Percentiles rank a stretch among this genome's conserved stretches.
phyloP scores from a whole-genome alignment of 2,797 vertebrate species.

The Bovichtus variegatus region DNA sequence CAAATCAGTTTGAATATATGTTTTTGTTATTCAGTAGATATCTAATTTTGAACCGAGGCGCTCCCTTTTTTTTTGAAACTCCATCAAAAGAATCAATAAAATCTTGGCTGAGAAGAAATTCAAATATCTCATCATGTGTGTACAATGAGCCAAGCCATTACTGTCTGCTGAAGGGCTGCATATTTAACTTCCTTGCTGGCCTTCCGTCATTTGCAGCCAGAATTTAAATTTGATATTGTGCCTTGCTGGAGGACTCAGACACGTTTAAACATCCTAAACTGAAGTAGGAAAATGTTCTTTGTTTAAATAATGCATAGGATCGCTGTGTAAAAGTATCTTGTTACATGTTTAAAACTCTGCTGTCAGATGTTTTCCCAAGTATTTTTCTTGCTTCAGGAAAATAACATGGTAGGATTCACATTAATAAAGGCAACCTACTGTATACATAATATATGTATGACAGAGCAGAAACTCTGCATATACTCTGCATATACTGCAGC shows the following conservation, averaged over 20 bases:
- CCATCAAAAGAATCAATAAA: conserved; percentile 17
- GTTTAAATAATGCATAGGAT: conserved; percentile 14
- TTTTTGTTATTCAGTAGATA: conserved; percentile 12
- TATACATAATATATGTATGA: neutral
- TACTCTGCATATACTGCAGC: neutral
- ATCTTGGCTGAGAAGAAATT: conserved; percentile 18
- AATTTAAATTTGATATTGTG: conserved; percentile 32
- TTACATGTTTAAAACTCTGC: conserved; percentile 1
- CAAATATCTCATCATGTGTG: conserved; percentile 11
- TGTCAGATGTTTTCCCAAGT: neutral
- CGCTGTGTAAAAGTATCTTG: neutral
- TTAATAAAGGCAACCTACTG: neutral
- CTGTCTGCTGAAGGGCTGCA: conserved; percentile 31
- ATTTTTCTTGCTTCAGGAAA: neutral
- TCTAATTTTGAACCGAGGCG: neutral
- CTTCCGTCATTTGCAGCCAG: conserved; percentile 14
- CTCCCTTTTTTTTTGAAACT: neutral
- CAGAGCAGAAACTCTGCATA: neutral
- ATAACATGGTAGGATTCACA: neutral
- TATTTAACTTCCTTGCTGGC: conserved; percentile 18
- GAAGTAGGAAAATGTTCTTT: conserved; percentile 19
- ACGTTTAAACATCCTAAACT: conserved; percentile 17
- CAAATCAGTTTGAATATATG: neutral
- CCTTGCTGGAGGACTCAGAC: conserved; percentile 10
- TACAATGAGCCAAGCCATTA: conserved; percentile 22